Percentiles rank a stretch among this genome's conserved stretches.
phyloP scores from a whole-genome alignment of 2,113 vertebrate genomes.

The Istiophorus platypterus region DNA sequence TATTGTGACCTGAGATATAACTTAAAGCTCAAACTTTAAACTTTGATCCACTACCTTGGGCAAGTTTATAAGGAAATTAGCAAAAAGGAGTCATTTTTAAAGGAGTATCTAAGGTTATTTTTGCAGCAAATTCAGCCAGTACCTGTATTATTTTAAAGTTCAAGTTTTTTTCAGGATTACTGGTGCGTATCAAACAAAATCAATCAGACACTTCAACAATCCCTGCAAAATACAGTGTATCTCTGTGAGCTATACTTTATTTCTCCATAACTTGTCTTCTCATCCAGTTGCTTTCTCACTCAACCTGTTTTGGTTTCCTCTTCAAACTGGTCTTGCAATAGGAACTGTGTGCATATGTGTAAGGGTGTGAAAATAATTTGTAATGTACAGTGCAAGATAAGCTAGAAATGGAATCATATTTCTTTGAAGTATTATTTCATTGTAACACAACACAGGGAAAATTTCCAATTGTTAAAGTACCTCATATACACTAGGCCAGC shows the following conservation, averaged over 20 bases:
- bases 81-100: background rate
- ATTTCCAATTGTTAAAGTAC: constrained; percentile 4
- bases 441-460: constrained; percentile 11
- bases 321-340: background rate
- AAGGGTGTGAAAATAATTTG: background rate
- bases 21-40: background rate
- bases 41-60: background rate
- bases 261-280: background rate
- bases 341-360: background rate
- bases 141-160: background rate
- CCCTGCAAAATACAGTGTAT: background rate
- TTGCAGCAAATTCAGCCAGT: background rate
- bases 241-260: background rate
- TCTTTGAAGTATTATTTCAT: background rate
- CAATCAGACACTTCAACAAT: constrained; percentile 3
- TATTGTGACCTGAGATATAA: background rate
- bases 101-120: background rate
- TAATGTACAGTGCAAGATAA: background rate
- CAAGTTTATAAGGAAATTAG: background rate
- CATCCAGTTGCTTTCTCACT: background rate
- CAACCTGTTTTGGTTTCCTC: background rate
- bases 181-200: background rate
- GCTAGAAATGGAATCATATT: background rate
- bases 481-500: constrained; percentile 22
- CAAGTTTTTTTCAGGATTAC: background rate